These are phyloP conservation scores for Chouioia cunea DNA, from an alignment of 2,888 invertebrate species.

Conservation along the genomic window DNA sequence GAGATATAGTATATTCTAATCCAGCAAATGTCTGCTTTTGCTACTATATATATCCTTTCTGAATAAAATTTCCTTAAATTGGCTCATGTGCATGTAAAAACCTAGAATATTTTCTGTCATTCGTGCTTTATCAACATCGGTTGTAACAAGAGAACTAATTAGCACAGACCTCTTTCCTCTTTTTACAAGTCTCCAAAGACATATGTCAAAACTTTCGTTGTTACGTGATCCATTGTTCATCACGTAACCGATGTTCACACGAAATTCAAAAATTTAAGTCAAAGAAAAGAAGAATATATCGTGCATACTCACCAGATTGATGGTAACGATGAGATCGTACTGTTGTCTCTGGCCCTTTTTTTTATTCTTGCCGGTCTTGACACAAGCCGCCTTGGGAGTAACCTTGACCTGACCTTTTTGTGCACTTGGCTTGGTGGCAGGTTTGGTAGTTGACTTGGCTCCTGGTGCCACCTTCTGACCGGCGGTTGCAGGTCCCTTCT, in stretches of 20 bases:
- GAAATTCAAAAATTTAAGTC: neutral
- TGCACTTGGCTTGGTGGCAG: constrained; percentile 78
- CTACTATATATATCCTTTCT: neutral
- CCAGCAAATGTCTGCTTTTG: neutral
- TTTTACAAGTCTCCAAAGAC: neutral
- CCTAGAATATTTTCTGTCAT: neutral
- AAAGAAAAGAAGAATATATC: neutral
- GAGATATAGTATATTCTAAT: too few relatives aligned
- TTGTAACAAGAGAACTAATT: constrained; percentile 38
- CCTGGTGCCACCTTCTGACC: constrained; percentile 75
- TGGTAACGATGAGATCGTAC: constrained; percentile 85
- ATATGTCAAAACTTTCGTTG: constrained; percentile 1
- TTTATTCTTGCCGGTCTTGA: constrained; percentile 79
- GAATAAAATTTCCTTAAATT: constrained; percentile 24
- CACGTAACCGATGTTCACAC: too few relatives aligned
- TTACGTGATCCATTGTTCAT: neutral
- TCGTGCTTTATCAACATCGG: constrained; percentile 16
- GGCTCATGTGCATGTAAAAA: constrained; percentile 10
- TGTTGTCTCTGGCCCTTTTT: constrained; percentile 85
- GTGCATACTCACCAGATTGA: constrained; percentile 79
- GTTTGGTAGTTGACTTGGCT: constrained; percentile 73
- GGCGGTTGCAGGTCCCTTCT: constrained; percentile 73
- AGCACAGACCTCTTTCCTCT: constrained; percentile 12
- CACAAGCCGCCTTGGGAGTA: constrained; percentile 69
- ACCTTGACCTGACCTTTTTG: constrained; percentile 80